These are phyloP conservation scores for Lepidocolaptes lacrymiger DNA, from an alignment of 2,797 vertebrate genomes.

Conservation along the genomic window DNA sequence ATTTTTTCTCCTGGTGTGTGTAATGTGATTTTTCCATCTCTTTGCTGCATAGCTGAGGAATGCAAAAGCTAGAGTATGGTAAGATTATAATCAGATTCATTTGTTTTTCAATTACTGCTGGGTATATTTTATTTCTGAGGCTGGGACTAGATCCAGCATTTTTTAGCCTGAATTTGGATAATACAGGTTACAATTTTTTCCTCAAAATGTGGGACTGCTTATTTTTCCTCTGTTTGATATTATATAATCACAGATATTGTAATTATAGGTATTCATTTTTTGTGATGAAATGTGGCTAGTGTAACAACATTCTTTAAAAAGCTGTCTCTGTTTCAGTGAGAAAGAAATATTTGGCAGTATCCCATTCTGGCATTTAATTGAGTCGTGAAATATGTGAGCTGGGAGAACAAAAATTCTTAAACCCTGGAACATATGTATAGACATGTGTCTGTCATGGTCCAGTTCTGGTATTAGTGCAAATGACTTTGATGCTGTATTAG, in stretches of 20 bases:
- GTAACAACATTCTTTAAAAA: not conserved
- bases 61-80: not conserved
- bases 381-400: not conserved
- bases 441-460: not conserved
- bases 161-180: constrained; percentile 6
- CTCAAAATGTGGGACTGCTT: not conserved
- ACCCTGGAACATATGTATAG: not conserved
- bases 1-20: not conserved
- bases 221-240: constrained; percentile 18
- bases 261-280: not conserved
- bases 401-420: not conserved
- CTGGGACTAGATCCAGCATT: not conserved
- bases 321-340: not conserved
- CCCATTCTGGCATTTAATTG: not conserved
- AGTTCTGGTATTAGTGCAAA: not conserved
- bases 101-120: constrained; percentile 21
- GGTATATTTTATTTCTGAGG: constrained; percentile 19
- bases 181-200: constrained; percentile 23
- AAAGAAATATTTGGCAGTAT: not conserved
- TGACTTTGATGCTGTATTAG: not conserved
- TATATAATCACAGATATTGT: not conserved
- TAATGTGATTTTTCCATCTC: constrained; percentile 29
- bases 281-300: not conserved
- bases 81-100: constrained; percentile 18
- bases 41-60: constrained; percentile 22